A percentile compares a stretch with the other conserved stretches of the same genome.
These are phyloP conservation scores for Phrynocephalus guinanensis DNA, from an alignment of 2,797 vertebrate genomes.

Conservation along the genomic window DNA sequence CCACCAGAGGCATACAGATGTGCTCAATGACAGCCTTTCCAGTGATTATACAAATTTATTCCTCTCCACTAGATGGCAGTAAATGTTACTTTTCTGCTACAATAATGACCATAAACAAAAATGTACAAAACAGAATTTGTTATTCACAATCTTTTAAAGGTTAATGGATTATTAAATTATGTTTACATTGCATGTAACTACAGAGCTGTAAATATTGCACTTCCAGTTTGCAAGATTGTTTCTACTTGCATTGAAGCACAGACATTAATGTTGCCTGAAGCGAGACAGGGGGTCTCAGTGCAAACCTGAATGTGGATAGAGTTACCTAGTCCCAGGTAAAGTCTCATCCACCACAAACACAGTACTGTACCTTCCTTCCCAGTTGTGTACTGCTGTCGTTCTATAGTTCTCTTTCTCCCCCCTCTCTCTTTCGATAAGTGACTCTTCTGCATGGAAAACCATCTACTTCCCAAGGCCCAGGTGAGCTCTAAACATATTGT, in stretches of 20 bases:
- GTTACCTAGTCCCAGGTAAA: not conserved
- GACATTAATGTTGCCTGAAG: not conserved
- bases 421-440: too few species aligned
- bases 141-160: slow-evolving; percentile 42
- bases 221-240: slow-evolving; percentile 20
- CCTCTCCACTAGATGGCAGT: slow-evolving; percentile 86
- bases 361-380: not conserved
- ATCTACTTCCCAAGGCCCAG: too few species aligned
- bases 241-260: slow-evolving; percentile 8
- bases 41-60: not conserved
- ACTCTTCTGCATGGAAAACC: too few species aligned
- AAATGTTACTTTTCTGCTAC: slow-evolving; percentile 64
- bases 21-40: not conserved
- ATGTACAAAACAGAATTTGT: slow-evolving; percentile 21
- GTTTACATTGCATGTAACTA: slow-evolving; percentile 28
- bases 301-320: slow-evolving; percentile 13
- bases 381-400: too few species aligned
- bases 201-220: slow-evolving; percentile 39
- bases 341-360: not conserved
- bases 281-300: not conserved
- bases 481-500: too few species aligned
- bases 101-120: slow-evolving; percentile 31
- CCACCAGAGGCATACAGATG: slow-evolving; percentile 24
- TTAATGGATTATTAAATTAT: slow-evolving; percentile 45
- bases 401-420: too few species aligned